Evolutionary conservation across 2,888 invertebrate species (phyloP).

Genomic region (Alentia gelatinosa): DNA sequence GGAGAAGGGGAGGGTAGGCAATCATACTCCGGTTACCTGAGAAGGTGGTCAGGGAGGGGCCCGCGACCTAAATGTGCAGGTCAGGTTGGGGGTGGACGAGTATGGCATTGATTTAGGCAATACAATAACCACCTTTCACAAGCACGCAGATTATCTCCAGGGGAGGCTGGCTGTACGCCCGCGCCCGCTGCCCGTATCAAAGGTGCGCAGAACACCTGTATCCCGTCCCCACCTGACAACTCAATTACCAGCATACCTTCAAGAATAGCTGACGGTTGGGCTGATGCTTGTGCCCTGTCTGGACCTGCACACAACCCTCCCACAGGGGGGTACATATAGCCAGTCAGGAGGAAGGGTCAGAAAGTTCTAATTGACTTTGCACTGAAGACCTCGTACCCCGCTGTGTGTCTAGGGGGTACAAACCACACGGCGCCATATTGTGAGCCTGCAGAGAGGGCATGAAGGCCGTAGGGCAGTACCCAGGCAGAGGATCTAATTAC

Average conservation of each 20-base stretch:
- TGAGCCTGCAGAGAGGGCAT: background rate
- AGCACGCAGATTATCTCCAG: background rate
- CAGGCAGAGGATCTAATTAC: background rate
- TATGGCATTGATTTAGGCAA: background rate
- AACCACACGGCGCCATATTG: slow-evolving; percentile 4
- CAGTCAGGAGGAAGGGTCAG: slow-evolving; percentile 1
- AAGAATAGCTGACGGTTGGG: background rate
- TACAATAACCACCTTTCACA: background rate
- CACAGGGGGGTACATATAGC: background rate
- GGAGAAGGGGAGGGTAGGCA: background rate
- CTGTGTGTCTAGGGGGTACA: background rate
- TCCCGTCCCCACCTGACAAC: background rate
- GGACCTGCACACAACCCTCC: background rate
- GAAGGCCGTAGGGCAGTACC: background rate
- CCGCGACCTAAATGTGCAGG: background rate
- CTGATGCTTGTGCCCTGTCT: background rate
- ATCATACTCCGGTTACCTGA: background rate
- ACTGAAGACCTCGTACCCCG: background rate
- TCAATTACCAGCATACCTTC: background rate
- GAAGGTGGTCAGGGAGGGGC: background rate
- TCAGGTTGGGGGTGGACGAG: background rate
- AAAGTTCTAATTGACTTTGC: slow-evolving; percentile 10
- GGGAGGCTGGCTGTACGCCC: background rate
- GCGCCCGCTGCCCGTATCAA: background rate
- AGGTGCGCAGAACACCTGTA: background rate